phyloP scores from a whole-genome alignment of 2,797 vertebrate species.

The Sebastes dallii region DNA sequence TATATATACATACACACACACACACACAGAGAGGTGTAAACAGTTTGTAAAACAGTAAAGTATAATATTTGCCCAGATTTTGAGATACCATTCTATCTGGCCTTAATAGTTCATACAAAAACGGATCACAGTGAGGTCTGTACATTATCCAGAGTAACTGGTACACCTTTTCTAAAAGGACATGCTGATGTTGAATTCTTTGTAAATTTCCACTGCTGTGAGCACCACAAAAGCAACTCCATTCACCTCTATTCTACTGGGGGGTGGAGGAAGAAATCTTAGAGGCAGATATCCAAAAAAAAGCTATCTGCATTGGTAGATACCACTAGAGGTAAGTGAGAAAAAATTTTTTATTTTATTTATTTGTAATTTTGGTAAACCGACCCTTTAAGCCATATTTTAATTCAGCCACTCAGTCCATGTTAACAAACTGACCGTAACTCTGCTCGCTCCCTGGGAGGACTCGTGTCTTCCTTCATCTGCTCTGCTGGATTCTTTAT shows the following conservation, averaged over 20 bases:
- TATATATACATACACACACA: too few relatives aligned
- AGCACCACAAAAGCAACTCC: neutral
- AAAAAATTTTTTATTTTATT: too few relatives aligned
- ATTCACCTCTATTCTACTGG: neutral
- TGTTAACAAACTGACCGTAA: constrained; percentile 68
- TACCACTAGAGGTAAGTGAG: neutral
- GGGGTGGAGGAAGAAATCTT: neutral
- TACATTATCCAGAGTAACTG: neutral
- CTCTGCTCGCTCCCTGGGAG: constrained; percentile 61
- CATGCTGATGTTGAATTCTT: neutral
- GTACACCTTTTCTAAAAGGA: neutral
- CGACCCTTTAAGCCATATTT: neutral
- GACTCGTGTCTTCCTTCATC: constrained; percentile 46
- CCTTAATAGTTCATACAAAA: too few relatives aligned
- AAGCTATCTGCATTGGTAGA: neutral
- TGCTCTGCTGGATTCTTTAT: constrained; percentile 68
- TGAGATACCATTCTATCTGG: too few relatives aligned
- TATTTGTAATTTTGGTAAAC: neutral
- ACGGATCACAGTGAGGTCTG: neutral
- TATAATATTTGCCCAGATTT: too few relatives aligned
- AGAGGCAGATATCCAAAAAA: too few relatives aligned
- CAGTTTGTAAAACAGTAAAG: too few relatives aligned
- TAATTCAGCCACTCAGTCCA: neutral
- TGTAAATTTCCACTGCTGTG: neutral
- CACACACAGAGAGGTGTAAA: too few relatives aligned